These are phyloP conservation scores for Caerostris extrusa DNA, from an alignment of 1,140 invertebrate genomes.

Conservation along the genomic window DNA sequence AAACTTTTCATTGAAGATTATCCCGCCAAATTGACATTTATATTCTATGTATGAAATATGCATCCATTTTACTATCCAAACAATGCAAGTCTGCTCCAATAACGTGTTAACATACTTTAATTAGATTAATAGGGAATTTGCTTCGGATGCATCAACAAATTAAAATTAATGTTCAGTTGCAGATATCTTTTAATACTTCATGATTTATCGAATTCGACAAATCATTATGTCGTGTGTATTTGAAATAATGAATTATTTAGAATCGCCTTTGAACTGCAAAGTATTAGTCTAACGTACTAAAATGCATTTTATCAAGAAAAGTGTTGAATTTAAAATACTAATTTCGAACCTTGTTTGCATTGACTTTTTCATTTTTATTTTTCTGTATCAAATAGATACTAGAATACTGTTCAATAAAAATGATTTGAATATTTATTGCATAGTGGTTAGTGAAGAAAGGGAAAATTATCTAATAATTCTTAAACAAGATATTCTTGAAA, in stretches of 20 bases:
- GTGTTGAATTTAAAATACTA: no score
- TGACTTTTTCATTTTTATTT: no score
- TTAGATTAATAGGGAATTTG: background rate
- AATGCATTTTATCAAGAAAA: no score
- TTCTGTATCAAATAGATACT: no score
- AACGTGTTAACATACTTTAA: background rate
- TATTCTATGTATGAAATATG: background rate
- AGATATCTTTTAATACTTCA: background rate
- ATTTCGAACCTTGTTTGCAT: no score
- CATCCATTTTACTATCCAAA: background rate
- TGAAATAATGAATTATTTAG: background rate
- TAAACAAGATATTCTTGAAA: no score
- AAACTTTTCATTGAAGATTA: background rate
- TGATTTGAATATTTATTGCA: no score
- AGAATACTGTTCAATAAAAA: no score
- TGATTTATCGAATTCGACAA: slow-evolving; percentile 2
- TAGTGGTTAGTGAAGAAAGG: no score
- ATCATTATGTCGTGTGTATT: background rate
- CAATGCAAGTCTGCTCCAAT: background rate
- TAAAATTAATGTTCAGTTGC: background rate
- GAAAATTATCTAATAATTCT: no score
- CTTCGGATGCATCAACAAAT: background rate
- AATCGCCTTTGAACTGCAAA: no score
- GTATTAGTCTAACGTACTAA: no score
- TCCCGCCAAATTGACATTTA: background rate